A percentile compares a stretch with the other conserved stretches of the same genome.
phyloP scores from a whole-genome alignment of 2,113 vertebrate genomes.

The Dromiciops gliroides region DNA sequence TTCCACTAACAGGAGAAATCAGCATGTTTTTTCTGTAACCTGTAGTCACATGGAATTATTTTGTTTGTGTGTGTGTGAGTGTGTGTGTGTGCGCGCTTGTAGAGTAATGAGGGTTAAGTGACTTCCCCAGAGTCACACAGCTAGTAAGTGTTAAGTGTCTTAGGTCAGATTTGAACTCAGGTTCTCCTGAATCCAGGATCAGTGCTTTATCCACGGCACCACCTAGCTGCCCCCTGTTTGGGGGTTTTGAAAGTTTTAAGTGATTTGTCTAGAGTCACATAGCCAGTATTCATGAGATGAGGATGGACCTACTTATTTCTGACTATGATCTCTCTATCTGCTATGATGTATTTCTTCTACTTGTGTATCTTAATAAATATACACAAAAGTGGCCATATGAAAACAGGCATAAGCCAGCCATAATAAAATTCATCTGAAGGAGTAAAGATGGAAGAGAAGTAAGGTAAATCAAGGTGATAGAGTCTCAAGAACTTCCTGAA shows the following conservation, averaged over 20 bases:
- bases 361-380: neutral
- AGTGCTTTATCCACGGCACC: too few species aligned
- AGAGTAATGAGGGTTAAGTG: too few species aligned
- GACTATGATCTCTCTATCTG: neutral
- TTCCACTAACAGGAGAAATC: neutral
- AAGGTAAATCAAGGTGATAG: neutral
- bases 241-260: neutral
- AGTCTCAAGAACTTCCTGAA: neutral
- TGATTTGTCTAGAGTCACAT: neutral
- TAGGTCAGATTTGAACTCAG: too few species aligned
- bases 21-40: neutral
- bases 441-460: neutral
- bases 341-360: neutral
- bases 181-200: too few species aligned
- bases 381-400: neutral
- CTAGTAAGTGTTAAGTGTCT: too few species aligned
- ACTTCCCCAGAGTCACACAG: too few species aligned
- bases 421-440: neutral
- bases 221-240: too few species aligned
- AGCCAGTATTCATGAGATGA: neutral
- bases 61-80: too few species aligned
- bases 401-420: neutral
- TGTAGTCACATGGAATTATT: neutral
- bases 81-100: too few species aligned
- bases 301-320: neutral